Evolutionary conservation across 2,888 invertebrate species (phyloP).

Genomic region (Ichneumoninae sp.): DNA sequence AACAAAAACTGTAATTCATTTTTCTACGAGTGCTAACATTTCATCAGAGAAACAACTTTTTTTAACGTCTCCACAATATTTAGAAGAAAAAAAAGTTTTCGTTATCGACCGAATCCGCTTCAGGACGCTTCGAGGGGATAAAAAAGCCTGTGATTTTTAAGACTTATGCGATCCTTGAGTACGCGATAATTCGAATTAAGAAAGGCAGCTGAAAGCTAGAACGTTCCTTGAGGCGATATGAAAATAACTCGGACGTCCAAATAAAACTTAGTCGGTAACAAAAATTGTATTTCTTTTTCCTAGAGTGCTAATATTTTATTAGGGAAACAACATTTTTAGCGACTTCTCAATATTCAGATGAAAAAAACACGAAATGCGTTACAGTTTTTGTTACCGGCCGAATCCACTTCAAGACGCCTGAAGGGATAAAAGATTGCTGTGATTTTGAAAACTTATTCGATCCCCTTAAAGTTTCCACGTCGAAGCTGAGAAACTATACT

Average conservation of each 20-base stretch:
- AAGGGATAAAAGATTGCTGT: not conserved
- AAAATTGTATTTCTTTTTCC: not conserved
- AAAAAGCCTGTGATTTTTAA: not conserved
- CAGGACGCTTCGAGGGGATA: not conserved
- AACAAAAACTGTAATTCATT: too few relatives aligned
- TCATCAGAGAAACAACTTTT: too few relatives aligned
- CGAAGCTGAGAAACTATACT: constrained; percentile 7
- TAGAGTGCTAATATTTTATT: not conserved
- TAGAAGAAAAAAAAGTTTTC: not conserved
- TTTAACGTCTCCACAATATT: too few relatives aligned
- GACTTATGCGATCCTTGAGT: not conserved
- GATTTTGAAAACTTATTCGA: constrained; percentile 4
- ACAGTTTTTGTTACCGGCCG: not conserved
- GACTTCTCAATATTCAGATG: too few relatives aligned
- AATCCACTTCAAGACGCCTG: not conserved
- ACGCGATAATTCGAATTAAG: constrained; percentile 12
- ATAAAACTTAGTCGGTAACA: not conserved
- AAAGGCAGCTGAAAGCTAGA: constrained; percentile 1
- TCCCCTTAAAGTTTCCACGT: not conserved
- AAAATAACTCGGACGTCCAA: too few relatives aligned
- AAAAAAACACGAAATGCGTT: too few relatives aligned
- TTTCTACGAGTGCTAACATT: too few relatives aligned
- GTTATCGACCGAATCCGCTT: not conserved
- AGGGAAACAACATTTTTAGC: too few relatives aligned
- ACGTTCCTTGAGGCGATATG: not conserved